These are phyloP conservation scores for Arnoldichthys spilopterus DNA, from an alignment of 2,797 vertebrate species.

Conservation along the genomic window DNA sequence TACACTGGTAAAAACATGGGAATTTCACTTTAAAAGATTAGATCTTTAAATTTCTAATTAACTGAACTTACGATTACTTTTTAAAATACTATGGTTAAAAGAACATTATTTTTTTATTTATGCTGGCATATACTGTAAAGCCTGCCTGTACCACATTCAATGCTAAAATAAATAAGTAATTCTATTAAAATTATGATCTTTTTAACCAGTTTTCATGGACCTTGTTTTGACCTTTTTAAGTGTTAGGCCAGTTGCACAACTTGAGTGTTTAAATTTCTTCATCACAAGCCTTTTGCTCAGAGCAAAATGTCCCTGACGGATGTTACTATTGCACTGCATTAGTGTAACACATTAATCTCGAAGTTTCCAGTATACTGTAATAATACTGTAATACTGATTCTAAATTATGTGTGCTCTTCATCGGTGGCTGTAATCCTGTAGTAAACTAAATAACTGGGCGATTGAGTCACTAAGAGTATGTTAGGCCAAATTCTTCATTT, in stretches of 20 bases:
- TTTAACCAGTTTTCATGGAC: no score
- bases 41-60: no score
- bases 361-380: constrained; percentile 28
- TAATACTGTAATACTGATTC: background rate
- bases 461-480: background rate
- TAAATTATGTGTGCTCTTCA: constrained; percentile 1
- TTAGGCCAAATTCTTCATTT: constrained; percentile 3
- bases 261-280: background rate
- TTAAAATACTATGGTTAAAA: no score
- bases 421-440: background rate
- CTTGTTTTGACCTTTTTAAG: background rate
- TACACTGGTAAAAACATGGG: no score
- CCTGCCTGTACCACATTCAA: no score
- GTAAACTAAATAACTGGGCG: background rate
- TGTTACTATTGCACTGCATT: background rate
- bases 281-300: background rate
- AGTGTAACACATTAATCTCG: background rate
- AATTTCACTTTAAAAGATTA: no score
- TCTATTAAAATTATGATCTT: no score
- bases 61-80: no score
- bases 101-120: no score
- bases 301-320: background rate
- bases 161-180: no score
- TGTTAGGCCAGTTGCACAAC: background rate
- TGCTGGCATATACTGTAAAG: no score